A percentile compares a stretch with the other conserved stretches of the same genome.
These are phyloP conservation scores for Pocillopora verrucosa DNA, from an alignment of 64 coral and sea anemone genomes.

Conservation along the genomic window DNA sequence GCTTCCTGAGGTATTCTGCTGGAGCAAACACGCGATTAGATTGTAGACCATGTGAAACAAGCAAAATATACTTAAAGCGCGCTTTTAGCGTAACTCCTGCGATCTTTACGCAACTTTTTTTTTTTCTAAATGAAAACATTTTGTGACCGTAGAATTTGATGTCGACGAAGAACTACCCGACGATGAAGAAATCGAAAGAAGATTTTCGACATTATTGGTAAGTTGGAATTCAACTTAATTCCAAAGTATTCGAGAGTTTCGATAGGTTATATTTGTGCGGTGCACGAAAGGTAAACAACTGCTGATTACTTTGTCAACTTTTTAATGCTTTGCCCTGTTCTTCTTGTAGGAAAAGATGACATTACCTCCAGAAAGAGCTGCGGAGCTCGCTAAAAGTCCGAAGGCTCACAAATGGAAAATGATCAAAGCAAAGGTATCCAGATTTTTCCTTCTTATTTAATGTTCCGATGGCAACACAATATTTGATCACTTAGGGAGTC, in stretches of 20 bases:
- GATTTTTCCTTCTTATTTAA: not conserved
- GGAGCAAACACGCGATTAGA: not conserved
- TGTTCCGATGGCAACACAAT: not conserved
- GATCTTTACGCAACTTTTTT: not conserved
- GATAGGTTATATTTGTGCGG: not conserved
- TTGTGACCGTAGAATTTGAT: conserved; percentile 77
- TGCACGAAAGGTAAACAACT: conserved; percentile 3
- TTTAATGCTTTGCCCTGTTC: not conserved
- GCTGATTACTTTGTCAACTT: conserved; percentile 24
- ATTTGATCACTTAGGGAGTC: not conserved
- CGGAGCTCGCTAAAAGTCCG: conserved; percentile 75
- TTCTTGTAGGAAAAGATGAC: conserved; percentile 84
- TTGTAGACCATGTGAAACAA: not conserved
- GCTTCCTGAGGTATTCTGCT: not conserved
- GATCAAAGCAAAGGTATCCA: conserved; percentile 89
- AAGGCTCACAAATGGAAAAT: conserved; percentile 99
- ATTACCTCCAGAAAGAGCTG: conserved; percentile 81
- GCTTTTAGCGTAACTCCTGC: not conserved
- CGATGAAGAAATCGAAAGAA: conserved; percentile 79
- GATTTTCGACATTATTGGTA: conserved; percentile 85
- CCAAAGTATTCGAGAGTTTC: not conserved
- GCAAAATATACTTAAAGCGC: not conserved
- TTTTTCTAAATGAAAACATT: not conserved
- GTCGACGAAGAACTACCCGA: conserved; percentile 92
- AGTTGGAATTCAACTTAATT: conserved; percentile 1